These are phyloP conservation scores for Nomada ferruginata DNA, from an alignment of 2,888 invertebrate species.

Conservation along the genomic window DNA sequence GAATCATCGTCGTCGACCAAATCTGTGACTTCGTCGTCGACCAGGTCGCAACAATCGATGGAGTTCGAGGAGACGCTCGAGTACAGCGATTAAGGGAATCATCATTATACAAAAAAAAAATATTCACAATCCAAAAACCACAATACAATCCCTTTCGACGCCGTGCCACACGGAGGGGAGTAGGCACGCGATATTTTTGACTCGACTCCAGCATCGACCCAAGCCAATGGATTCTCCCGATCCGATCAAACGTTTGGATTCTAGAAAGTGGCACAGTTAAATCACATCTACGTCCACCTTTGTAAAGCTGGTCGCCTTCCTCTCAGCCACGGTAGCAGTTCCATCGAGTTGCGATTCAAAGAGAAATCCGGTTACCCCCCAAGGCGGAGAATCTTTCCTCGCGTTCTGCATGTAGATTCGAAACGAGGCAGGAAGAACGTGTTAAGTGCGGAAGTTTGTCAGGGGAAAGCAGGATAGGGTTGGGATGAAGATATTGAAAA, in stretches of 20 bases:
- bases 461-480: not conserved
- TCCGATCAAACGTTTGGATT: not conserved
- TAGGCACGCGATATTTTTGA: conserved; percentile 32
- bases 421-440: not conserved
- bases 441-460: not conserved
- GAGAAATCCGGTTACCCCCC: conserved; percentile 3
- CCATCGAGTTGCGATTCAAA: not conserved
- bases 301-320: conserved; percentile 10
- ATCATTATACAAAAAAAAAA: not conserved
- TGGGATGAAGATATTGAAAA: not conserved
- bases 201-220: conserved; percentile 15
- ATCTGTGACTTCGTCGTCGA: conserved; percentile 85
- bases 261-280: too few relatives aligned
- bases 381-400: not conserved
- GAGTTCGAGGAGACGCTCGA: conserved; percentile 81
- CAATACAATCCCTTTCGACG: conserved; percentile 21
- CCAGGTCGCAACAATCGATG: conserved; percentile 88
- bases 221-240: not conserved
- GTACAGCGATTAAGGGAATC: conserved; percentile 72
- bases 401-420: conserved; percentile 14
- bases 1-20: conserved; percentile 83
- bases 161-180: conserved; percentile 37
- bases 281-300: not conserved
- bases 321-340: not conserved
- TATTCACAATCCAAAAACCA: not conserved